Evolutionary conservation across 2,888 invertebrate genomes (phyloP).

Genomic region (Spilarctia lutea): DNA sequence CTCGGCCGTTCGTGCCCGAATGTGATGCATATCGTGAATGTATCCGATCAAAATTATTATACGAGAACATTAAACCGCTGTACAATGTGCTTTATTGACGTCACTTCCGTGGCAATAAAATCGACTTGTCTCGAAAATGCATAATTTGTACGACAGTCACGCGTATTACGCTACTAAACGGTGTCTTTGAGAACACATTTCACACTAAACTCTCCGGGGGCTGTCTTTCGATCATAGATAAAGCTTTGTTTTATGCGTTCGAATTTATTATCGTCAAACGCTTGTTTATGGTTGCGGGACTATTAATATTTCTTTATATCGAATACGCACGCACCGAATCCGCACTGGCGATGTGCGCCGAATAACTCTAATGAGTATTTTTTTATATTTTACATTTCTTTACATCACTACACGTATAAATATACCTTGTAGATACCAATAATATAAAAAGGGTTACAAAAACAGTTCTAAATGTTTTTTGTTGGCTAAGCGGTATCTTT

Average conservation of each 20-base stretch:
- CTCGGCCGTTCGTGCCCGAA: conserved; percentile 65
- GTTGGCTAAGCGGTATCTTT: conserved; percentile 73
- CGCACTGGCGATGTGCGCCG: conserved; percentile 42
- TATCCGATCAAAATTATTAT: conserved; percentile 81
- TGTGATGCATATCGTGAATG: conserved; percentile 73
- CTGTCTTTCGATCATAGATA: conserved; percentile 81
- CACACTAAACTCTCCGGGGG: conserved; percentile 82
- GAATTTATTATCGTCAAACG: conserved; percentile 80
- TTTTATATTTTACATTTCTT: conserved; percentile 39
- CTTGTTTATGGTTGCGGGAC: conserved; percentile 79
- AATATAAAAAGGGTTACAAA: conserved; percentile 57
- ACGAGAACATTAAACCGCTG: conserved; percentile 82
- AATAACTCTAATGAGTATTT: conserved; percentile 43
- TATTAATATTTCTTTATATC: conserved; percentile 84
- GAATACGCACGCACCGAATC: conserved; percentile 71
- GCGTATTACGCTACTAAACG: conserved; percentile 85
- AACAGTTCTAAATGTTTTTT: conserved; percentile 58
- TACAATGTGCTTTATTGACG: conserved; percentile 84
- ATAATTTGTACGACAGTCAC: conserved; percentile 86
- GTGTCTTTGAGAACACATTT: conserved; percentile 85
- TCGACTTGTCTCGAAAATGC: conserved; percentile 84
- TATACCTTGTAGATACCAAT: conserved; percentile 36
- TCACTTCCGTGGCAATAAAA: conserved; percentile 85
- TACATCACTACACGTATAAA: conserved; percentile 37
- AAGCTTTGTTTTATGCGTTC: conserved; percentile 83